Evolutionary conservation across 2,888 invertebrate species (phyloP).

Genomic region (Lasius fuliginosus): DNA sequence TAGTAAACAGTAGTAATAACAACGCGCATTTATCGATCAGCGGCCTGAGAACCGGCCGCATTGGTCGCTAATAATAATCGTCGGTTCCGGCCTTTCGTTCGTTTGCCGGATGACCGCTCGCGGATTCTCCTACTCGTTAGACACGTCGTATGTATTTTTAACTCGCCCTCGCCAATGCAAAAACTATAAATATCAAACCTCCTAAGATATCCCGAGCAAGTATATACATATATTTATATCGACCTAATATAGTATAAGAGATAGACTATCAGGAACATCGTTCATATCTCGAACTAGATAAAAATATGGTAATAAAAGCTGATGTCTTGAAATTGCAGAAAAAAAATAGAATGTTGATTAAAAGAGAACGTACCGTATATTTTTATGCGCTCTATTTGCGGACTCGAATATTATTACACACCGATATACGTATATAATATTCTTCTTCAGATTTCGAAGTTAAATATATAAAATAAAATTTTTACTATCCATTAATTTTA

Average conservation of each 20-base stretch:
- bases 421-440: neutral
- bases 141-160: conserved; percentile 26
- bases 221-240: neutral
- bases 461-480: neutral
- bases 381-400: neutral
- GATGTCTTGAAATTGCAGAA: neutral
- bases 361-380: neutral
- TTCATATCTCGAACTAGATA: neutral
- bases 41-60: conserved; percentile 36
- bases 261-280: neutral
- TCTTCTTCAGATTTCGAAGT: neutral
- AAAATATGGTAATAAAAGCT: neutral
- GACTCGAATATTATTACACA: neutral
- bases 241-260: neutral
- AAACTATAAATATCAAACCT: conserved; percentile 5
- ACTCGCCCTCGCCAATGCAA: neutral
- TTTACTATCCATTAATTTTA: neutral
- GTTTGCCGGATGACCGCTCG: conserved; percentile 37
- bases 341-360: neutral
- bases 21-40: conserved; percentile 67
- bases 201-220: neutral
- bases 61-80: conserved; percentile 60
- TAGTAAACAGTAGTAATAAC: conserved; percentile 73
- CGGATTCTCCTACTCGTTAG: neutral
- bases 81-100: conserved; percentile 41